Evolutionary conservation across 2,113 vertebrate genomes (phyloP), one percentile per base, ranked within the genome.

Genomic region (Carettochelys insculpta): DNA sequence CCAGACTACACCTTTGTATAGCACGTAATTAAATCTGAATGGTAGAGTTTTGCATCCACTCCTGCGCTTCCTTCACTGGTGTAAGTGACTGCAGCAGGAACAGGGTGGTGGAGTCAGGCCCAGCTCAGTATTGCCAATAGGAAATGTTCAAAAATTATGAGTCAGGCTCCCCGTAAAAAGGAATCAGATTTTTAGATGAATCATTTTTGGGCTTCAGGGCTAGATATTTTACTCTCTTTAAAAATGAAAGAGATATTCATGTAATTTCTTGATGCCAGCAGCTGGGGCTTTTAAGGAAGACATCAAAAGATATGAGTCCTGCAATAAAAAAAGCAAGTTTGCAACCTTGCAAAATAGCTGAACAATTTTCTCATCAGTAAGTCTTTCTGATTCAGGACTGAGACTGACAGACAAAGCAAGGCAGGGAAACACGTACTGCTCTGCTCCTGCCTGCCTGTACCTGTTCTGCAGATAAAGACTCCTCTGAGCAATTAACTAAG

Each of bases 141-240:
- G 31, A n/a, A 11, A 77, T 90, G 83, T 16, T 65, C 85, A 93
- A 94, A 92, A 77, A 51, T 83, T 5, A 43, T 22, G 38, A 92
- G 68, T 92, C 75, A 89, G 11, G 19, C 14, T 87, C 38, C 43
- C 45, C 0, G 1, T 53, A 43, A 43, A 51, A 43, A 43, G 41
- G n/a, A 31, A n/a, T 14, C 34, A n/a, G 27, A 45, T 41, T 53
- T 73, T 45, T 51, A 45, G 11, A 78, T 45, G 56, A 8, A 52
- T 8, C 22, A 51, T 86, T 77, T 78, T 84, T 51, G 56, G 41
- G 73, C 38, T 50, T 45, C 43, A 87, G 56, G n/a, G 24, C n/a
- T 68, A 91, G 53, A 87, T 17, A 89, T 3, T 1, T 79, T 92
- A 94, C 87, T 12, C 29, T 90, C 77, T n/a, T 22, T 58, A 96